phyloP scores from a whole-genome alignment of 2,888 invertebrate genomes.

The Pasiphila rectangulata region DNA sequence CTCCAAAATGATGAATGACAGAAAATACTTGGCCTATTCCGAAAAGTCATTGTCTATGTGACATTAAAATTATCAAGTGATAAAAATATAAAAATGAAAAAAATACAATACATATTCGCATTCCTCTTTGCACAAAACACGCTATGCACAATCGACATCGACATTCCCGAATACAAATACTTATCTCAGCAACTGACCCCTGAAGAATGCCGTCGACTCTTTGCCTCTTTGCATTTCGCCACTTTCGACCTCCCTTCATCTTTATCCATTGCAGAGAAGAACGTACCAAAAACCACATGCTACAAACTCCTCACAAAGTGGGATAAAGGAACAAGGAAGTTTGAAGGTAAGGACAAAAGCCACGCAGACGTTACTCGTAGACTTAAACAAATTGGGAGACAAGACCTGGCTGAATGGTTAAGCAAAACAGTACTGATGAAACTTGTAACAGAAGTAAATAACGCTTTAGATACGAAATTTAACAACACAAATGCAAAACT shows the following conservation, averaged over 20 bases:
- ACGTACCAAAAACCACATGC: slow-evolving; percentile 76
- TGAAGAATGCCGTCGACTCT: slow-evolving; percentile 80
- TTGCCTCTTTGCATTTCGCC: slow-evolving; percentile 79
- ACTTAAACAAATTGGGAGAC: slow-evolving; percentile 79
- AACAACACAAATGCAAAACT: slow-evolving; percentile 22
- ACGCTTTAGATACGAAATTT: slow-evolving; percentile 40
- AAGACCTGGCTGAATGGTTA: slow-evolving; percentile 82
- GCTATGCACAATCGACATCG: slow-evolving; percentile 54
- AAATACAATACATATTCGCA: slow-evolving; percentile 43
- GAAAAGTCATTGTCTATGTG: background rate
- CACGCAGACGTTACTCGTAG: slow-evolving; percentile 79
- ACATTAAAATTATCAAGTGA: background rate
- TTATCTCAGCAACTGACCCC: slow-evolving; percentile 78
- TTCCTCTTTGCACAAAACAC: slow-evolving; percentile 31
- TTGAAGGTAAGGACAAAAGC: slow-evolving; percentile 78
- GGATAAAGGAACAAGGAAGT: slow-evolving; percentile 60
- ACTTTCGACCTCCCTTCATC: slow-evolving; percentile 46
- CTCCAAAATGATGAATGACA: too few relatives aligned
- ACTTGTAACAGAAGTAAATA: slow-evolving; percentile 71
- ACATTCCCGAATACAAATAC: slow-evolving; percentile 56
- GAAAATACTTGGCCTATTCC: too few relatives aligned
- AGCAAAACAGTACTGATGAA: slow-evolving; percentile 79
- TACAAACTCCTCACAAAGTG: slow-evolving; percentile 80
- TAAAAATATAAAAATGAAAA: background rate
- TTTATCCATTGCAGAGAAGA: slow-evolving; percentile 49